These are phyloP conservation scores for Agelastica alni DNA, from an alignment of 2,888 invertebrate species.

Conservation along the genomic window DNA sequence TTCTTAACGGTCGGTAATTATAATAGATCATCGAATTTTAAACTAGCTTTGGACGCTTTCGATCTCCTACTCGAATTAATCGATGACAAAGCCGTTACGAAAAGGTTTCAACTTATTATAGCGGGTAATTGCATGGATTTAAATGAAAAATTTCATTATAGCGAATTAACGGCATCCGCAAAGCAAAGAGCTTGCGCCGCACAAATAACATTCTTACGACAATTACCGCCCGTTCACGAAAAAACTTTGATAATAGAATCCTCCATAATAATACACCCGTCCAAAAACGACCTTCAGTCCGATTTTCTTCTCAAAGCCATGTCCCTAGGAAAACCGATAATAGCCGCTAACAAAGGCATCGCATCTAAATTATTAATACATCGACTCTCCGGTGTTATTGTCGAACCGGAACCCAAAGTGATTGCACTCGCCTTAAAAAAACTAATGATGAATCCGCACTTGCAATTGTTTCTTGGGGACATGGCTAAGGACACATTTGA, in stretches of 20 bases:
- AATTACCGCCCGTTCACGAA: conserved; percentile 48
- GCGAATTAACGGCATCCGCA: conserved; percentile 43
- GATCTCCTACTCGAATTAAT: conserved; percentile 47
- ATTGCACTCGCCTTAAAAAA: conserved; percentile 50
- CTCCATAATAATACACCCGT: conserved; percentile 47
- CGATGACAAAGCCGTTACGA: conserved; percentile 41
- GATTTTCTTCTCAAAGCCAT: conserved; percentile 49
- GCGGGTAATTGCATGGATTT: conserved; percentile 47
- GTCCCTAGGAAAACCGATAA: conserved; percentile 48
- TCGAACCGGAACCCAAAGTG: conserved; percentile 46
- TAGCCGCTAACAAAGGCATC: conserved; percentile 50
- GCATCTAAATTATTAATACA: conserved; percentile 45
- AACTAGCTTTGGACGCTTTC: conserved; percentile 49
- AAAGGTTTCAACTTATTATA: conserved; percentile 48
- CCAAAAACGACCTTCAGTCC: conserved; percentile 48
- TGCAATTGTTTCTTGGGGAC: conserved; percentile 50
- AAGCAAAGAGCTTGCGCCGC: conserved; percentile 47
- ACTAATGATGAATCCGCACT: conserved; percentile 46
- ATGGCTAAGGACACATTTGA: conserved; percentile 49
- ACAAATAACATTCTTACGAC: conserved; percentile 50
- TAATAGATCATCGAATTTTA: conserved; percentile 48
- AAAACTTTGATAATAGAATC: conserved; percentile 50
- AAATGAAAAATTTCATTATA: conserved; percentile 46
- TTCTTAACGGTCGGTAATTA: conserved; percentile 50
- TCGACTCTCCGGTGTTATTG: conserved; percentile 48